These are phyloP conservation scores for Columbina picui DNA, from an alignment of 2,113 vertebrate species.

Conservation along the genomic window DNA sequence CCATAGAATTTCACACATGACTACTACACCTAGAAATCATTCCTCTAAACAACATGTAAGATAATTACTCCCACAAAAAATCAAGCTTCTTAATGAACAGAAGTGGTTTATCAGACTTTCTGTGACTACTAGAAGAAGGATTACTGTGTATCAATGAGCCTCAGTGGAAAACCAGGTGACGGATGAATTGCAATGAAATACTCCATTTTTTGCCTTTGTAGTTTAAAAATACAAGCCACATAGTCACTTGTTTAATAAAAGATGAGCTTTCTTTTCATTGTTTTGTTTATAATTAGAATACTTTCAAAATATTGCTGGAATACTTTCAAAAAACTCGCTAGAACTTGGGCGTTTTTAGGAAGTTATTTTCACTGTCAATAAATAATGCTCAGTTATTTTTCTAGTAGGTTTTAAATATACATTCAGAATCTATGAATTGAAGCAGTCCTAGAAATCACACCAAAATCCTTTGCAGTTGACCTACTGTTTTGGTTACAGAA, in stretches of 20 bases:
- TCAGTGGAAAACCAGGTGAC: constrained; percentile 12
- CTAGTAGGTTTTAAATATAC: background rate
- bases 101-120: background rate
- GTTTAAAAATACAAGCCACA: background rate
- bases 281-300: background rate
- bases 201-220: background rate
- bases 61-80: constrained; percentile 16
- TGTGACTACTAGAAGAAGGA: constrained; percentile 7
- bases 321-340: background rate
- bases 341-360: background rate
- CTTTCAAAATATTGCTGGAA: background rate
- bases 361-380: background rate
- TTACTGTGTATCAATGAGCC: background rate
- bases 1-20: background rate
- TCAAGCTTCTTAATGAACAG: constrained; percentile 35
- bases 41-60: background rate
- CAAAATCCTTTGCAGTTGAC: background rate
- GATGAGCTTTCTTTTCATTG: background rate
- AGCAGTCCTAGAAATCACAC: background rate
- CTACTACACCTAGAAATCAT: background rate
- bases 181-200: background rate
- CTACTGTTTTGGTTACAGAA: background rate
- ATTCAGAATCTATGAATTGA: background rate
- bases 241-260: background rate
- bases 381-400: background rate